Evolutionary conservation across 2,113 vertebrate genomes (phyloP), one percentile per base, ranked within the genome.

Genomic region (Lophotis ruficrista): DNA sequence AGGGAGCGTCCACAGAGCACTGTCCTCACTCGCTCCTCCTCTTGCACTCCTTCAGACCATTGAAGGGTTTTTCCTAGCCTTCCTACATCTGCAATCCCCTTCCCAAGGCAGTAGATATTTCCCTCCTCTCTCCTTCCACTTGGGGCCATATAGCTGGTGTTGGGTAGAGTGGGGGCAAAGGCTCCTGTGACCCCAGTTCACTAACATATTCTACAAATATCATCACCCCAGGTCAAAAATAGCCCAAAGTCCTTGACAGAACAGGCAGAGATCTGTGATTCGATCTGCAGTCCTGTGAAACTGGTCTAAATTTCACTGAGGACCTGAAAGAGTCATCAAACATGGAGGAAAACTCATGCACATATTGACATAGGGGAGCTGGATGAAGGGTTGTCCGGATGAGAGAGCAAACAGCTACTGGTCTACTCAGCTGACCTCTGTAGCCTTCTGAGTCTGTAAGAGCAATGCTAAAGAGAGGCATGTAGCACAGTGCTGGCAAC

Each of bases 321-420:
- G 57, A 54, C 17, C 48, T 79, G 53, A 53, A 91, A 84, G 48
- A 12, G 7, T 61, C 41, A 12, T 64, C 54, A 61, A 27, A 73
- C 13, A 8, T 22, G 37, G 47, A 86, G 58, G 47, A 76, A 76
- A 43, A 62, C 47, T 70, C 41, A 10, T 4, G 5, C 16, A 16
- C 12, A 30, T 3, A 2, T 61, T 35, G 33, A 48, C 0, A 0
- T n/a, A 41, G 45, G 33, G 62, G 47, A 75, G 30, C 16, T 43
- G 30, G 23, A n/a, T 66, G 51, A 86, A 69, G 6, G 27, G 41
- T 83, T 4, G 1, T 65, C 31, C 54, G 47, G 35, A 53, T 11
- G 22, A 78, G 38, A 71, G 69, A 58, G 79, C 51, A 75, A 43
- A 75, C 19, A 53, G 35, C 69, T 81, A 13, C 50, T 56, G 23